phyloP scores from a whole-genome alignment of 2,888 invertebrate species.

The Latrodectus elegans region DNA sequence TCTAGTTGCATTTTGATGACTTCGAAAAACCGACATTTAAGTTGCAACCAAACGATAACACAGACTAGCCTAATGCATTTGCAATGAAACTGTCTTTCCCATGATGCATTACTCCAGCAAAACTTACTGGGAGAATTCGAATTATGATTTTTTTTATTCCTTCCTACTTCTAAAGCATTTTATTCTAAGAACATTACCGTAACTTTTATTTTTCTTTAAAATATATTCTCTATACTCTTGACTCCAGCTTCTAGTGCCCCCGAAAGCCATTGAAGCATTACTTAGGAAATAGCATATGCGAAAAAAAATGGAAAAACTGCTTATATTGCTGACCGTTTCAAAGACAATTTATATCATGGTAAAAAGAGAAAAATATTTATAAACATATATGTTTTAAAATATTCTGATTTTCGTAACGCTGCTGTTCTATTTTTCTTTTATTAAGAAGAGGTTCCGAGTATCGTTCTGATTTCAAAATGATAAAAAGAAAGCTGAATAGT shows the following conservation, averaged over 20 bases:
- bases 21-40: conserved; percentile 57
- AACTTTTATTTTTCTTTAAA: conserved; percentile 8
- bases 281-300: conserved; percentile 61
- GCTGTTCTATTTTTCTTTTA: conserved; percentile 5
- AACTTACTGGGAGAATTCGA: conserved; percentile 38
- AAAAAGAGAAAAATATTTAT: conserved; percentile 18
- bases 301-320: conserved; percentile 60
- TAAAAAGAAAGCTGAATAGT: conserved; percentile 44
- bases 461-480: conserved; percentile 24
- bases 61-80: conserved; percentile 58
- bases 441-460: not conserved
- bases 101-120: conserved; percentile 54
- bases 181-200: not conserved
- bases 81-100: conserved; percentile 58
- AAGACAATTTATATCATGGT: conserved; percentile 61
- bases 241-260: conserved; percentile 20
- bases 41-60: conserved; percentile 24
- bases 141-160: conserved; percentile 6
- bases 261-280: conserved; percentile 54
- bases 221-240: conserved; percentile 37
- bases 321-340: conserved; percentile 59
- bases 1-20: conserved; percentile 51
- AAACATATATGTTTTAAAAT: conserved; percentile 57
- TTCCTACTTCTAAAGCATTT: not conserved
- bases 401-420: conserved; percentile 59